A percentile compares a stretch with the other conserved stretches of the same genome.
phyloP scores from a whole-genome alignment of 2,797 vertebrate species.

The Cichlasoma orientale region DNA sequence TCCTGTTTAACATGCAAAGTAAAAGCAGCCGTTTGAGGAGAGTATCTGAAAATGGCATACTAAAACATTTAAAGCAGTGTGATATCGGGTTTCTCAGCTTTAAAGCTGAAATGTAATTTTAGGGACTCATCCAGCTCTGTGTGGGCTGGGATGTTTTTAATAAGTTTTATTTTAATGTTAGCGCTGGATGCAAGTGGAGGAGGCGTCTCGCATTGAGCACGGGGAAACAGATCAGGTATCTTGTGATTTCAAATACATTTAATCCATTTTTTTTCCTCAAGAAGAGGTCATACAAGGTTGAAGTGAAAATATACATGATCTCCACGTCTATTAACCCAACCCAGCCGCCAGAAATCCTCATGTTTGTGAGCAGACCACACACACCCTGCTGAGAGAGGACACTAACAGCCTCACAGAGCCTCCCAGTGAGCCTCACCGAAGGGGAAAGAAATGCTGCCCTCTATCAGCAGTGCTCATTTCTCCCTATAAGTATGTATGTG shows the following conservation, averaged over 20 bases:
- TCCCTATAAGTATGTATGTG: conserved; percentile 34
- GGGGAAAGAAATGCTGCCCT: conserved; percentile 77
- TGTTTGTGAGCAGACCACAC: conserved; percentile 5
- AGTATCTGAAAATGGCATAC: not conserved
- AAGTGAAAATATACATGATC: conserved; percentile 4
- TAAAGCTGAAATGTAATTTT: not conserved
- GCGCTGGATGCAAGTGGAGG: not conserved
- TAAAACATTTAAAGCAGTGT: not conserved
- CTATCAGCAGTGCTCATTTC: conserved; percentile 65
- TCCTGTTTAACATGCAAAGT: conserved; percentile 2
- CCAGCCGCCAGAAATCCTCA: not conserved
- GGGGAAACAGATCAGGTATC: not conserved
- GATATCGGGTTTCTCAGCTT: not conserved
- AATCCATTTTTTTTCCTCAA: not conserved
- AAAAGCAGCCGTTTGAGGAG: not conserved
- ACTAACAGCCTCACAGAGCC: not conserved
- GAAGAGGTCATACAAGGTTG: not conserved
- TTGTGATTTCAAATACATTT: not conserved
- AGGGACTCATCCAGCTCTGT: not conserved
- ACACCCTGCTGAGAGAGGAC: conserved; percentile 2
- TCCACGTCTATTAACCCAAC: not conserved
- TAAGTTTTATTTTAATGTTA: not conserved
- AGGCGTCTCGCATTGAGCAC: not conserved
- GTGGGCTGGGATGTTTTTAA: not conserved
- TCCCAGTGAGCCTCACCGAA: not conserved